phyloP scores from a whole-genome alignment of 2,113 vertebrate genomes.

The Conger conger region DNA sequence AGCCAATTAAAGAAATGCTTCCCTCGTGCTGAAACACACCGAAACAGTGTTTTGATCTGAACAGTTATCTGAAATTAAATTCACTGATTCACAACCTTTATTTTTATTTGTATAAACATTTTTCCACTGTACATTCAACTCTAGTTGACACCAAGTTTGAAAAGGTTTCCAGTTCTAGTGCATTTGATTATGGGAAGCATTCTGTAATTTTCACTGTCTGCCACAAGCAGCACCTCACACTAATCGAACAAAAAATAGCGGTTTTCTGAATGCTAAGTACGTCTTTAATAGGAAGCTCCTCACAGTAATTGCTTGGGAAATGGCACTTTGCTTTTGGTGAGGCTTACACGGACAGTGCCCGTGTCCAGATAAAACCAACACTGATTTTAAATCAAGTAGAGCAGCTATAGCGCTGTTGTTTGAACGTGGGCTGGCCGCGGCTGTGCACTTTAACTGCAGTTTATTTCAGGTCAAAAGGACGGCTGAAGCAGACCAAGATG shows the following conservation, averaged over 20 bases:
- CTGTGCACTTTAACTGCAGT: background rate
- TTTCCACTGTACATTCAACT: background rate
- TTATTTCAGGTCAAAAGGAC: background rate
- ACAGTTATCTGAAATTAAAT: no score
- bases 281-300: background rate
- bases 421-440: background rate
- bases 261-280: background rate
- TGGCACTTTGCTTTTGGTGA: background rate
- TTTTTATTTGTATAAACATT: background rate
- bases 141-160: no score
- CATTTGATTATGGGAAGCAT: background rate
- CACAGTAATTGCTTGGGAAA: background rate
- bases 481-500: background rate
- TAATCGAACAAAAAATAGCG: background rate
- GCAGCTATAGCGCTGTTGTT: background rate
- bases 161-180: background rate
- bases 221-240: background rate
- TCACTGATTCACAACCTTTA: background rate
- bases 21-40: no score
- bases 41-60: no score
- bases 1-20: no score
- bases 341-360: no score
- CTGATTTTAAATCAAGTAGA: background rate
- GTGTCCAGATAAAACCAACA: background rate
- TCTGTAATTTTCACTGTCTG: background rate